Percentiles rank a stretch among this genome's conserved stretches.
These are phyloP conservation scores for Danio jaintianensis DNA, from an alignment of 2,797 vertebrate genomes.

Conservation along the genomic window DNA sequence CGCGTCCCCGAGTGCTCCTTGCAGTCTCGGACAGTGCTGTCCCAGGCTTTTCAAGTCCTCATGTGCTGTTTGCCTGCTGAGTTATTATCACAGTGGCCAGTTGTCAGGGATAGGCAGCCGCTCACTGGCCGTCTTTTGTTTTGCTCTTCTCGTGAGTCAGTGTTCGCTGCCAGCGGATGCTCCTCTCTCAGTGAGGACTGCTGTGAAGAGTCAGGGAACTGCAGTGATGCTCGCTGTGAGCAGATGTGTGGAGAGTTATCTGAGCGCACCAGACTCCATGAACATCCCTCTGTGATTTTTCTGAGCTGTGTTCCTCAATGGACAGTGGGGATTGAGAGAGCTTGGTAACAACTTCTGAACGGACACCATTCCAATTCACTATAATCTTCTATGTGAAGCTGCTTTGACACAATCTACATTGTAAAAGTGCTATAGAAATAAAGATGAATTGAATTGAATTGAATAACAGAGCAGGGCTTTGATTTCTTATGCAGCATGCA, in stretches of 20 bases:
- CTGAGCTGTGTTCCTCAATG: neutral
- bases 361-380: too few relatives aligned
- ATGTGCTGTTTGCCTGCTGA: slow-evolving; percentile 17
- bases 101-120: slow-evolving; percentile 39
- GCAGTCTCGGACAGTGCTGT: neutral
- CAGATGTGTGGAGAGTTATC: slow-evolving; percentile 37
- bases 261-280: slow-evolving; percentile 24
- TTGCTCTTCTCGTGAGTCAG: slow-evolving; percentile 29
- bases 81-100: slow-evolving; percentile 57
- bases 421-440: too few relatives aligned
- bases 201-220: slow-evolving; percentile 27
- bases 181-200: slow-evolving; percentile 28
- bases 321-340: neutral
- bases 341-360: too few relatives aligned
- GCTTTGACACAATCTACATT: too few relatives aligned
- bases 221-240: slow-evolving; percentile 3
- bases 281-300: slow-evolving; percentile 3
- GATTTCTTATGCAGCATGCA: neutral
- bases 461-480: slow-evolving; percentile 8
- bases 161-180: slow-evolving; percentile 26
- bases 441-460: too few relatives aligned
- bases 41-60: slow-evolving; percentile 14
- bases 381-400: too few relatives aligned
- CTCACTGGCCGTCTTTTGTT: slow-evolving; percentile 31
- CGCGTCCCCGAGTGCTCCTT: slow-evolving; percentile 11